Evolutionary conservation across 2,888 invertebrate genomes (phyloP), one percentile per base, ranked within the genome.

Genomic region (Rugalucina vietnamica): DNA sequence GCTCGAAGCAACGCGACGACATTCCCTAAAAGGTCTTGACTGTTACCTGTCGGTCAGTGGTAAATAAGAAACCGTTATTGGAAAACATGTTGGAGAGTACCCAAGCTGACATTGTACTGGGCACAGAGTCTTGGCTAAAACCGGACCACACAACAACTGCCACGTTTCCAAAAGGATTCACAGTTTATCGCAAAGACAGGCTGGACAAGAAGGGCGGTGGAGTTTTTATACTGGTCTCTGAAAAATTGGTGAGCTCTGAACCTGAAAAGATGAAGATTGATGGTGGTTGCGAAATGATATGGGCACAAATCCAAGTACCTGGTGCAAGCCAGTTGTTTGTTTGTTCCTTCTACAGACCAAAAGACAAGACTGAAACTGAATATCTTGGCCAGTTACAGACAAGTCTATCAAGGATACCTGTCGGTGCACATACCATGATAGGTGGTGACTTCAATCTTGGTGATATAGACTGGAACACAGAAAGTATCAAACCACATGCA

Each of bases 381-480:
- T 79, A 70, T 12, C 14, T 77, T 8, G 78, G 73, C 1, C 32
- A 34, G 8, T 74, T 81, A 21, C 27, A 69, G 27, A 65, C 27
- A 18, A n/a, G 12, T 10, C n/a, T 79, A 8, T 57, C 75, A 5
- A 21, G 76, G 10, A 79, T 83, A 18, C 83, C 79, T 21, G 24
- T 1, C 21, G 72, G 78, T n/a, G 78, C 78, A 1, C 84, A 81
- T 49, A 14, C 78, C 1, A 81, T 77, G 80, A 73, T 77, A 21
- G 84, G 84, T 24, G 84, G 80, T 18, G 76, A 84, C 36, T 84
- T 76, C 32, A 84, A 80, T 70, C 60, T 82, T 12, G 71, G 21
- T 12, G 43, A 43, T 43, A 78, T 82, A 0, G 36, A 82, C 78
- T 78, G 75, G 79, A 60, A 74, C n/a, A 37, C 70, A 24, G 79